A percentile compares a stretch with the other conserved stretches of the same genome.
Evolutionary conservation across 2,113 vertebrate genomes (phyloP).

Genomic region (Eurystomus gularis): DNA sequence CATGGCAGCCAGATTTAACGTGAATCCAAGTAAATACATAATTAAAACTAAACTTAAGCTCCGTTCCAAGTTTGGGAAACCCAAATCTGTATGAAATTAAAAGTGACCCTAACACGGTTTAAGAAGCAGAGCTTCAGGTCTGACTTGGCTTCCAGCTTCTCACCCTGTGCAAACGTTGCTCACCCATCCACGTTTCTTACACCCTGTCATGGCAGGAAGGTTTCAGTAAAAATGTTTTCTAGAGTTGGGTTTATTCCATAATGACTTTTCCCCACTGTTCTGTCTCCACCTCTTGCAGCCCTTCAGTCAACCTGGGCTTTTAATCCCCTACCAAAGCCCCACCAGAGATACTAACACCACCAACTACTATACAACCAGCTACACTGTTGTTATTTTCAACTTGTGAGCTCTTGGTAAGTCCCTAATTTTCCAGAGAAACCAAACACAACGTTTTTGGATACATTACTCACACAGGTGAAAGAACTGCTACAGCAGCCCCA

Average conservation of each 20-base stretch:
- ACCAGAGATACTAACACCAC: neutral
- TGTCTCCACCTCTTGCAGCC: neutral
- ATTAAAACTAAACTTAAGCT: slow-evolving; percentile 16
- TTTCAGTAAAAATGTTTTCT: neutral
- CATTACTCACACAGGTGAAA: rapidly evolving
- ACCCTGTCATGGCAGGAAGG: neutral
- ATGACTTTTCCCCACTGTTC: neutral
- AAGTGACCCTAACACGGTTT: neutral
- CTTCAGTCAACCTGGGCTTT: neutral
- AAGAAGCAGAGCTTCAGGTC: neutral
- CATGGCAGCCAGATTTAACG: neutral
- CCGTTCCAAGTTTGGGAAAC: neutral
- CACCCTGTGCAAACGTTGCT: neutral
- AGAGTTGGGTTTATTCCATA: neutral
- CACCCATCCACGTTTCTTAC: neutral
- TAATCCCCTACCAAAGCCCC: neutral
- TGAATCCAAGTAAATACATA: neutral
- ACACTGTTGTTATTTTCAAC: too few relatives aligned
- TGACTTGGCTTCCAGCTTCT: neutral
- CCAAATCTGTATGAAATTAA: neutral
- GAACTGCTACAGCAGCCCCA: neutral
- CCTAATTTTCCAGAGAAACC: neutral
- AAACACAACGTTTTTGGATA: neutral
- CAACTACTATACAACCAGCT: neutral
- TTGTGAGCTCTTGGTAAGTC: neutral